Evolutionary conservation across 2,797 vertebrate species (phyloP).

Genomic region (Rhadinocentrus ornatus): DNA sequence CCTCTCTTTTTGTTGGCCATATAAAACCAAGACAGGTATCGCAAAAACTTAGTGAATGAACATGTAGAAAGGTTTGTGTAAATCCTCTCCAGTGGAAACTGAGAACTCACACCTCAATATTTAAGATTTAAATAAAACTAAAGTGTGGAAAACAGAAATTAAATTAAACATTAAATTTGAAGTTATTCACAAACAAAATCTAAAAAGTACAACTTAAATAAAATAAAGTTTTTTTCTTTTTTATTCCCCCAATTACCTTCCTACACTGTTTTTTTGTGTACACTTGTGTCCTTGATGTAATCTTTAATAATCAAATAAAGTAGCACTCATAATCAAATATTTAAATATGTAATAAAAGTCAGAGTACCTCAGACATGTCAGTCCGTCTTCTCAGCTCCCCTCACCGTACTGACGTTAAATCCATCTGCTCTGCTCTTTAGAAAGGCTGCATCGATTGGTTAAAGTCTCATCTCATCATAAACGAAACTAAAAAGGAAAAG

Average conservation of each 20-base stretch:
- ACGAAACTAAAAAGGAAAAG: conserved; percentile 29
- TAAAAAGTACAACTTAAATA: background rate
- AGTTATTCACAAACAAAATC: background rate
- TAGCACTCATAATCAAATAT: background rate
- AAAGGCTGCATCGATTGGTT: background rate
- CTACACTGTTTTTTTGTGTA: background rate
- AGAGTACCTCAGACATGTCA: conserved; percentile 34
- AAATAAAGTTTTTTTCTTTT: background rate
- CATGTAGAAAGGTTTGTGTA: no score
- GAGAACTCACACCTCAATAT: background rate
- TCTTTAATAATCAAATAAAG: background rate
- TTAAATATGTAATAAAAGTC: background rate
- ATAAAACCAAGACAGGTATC: background rate
- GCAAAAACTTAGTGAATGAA: background rate
- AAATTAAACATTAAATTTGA: background rate
- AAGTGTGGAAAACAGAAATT: background rate
- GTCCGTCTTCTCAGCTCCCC: background rate
- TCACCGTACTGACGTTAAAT: accelerated
- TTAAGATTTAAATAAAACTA: background rate
- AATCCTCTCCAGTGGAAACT: background rate
- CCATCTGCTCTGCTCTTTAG: background rate
- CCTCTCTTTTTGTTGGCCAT: background rate
- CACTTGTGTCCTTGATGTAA: no score
- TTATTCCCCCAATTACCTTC: no score
- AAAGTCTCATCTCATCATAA: background rate